Evolutionary conservation across 2,797 vertebrate species (phyloP), one percentile per base, ranked within the genome.

Genomic region (Lithobates pipiens): DNA sequence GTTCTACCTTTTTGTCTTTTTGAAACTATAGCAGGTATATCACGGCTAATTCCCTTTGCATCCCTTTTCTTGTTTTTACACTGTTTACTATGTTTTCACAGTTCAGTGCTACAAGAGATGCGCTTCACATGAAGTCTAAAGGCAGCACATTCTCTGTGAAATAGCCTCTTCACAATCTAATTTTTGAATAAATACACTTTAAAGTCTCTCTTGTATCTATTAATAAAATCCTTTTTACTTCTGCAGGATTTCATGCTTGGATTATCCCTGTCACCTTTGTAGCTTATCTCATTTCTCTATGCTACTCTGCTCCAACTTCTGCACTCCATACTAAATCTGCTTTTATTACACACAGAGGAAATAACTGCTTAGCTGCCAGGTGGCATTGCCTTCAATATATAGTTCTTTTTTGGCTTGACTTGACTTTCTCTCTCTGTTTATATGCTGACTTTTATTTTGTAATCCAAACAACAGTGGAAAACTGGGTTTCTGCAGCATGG

Each of bases 211-310:
- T 80, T 34, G 77, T 71, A 72, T 80, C 29, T 80, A 80, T 80
- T 80, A 80, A 71, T 80, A 80, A 57, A 80, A 71, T 71, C 44
- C 67, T 15, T 80, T 80, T 80, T 80, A 72, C 67, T 80, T 80
- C 13, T 16, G 46, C 78, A 80, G 78, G 68, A 71, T 80, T 80
- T 80, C 46, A 80, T 80, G 78, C 78, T 72, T 72, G 78, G 78
- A 71, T 80, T 71, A 80, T 80, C 21, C 42, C 32, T 72, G 78
- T 80, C 78, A 80, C 78, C 78, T 80, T 32, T 80, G 70, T 71
- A 71, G 44, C 25, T 80, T 72, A 71, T 80, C 63, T 69, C 36
- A 27, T 79, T 68, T 80, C 34, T 72, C 29, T 54, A 39, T 57
- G 11, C 78, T 72, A 25, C 50, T 5, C 29, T 72, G 44, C 29